These are phyloP conservation scores for Vesta saturnalis DNA, from an alignment of 2,888 invertebrate genomes.

Conservation along the genomic window DNA sequence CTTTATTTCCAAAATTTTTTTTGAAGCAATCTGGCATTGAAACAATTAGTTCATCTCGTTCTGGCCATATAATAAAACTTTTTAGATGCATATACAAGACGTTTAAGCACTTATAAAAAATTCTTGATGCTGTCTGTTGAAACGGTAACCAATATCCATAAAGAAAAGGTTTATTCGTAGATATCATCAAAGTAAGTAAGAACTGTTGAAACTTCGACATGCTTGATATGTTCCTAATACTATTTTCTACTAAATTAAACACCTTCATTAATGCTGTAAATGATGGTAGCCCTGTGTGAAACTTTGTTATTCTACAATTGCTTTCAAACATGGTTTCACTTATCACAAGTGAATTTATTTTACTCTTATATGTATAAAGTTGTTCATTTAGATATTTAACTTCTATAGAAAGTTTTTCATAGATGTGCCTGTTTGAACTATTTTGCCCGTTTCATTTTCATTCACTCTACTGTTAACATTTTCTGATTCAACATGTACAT, in stretches of 20 bases:
- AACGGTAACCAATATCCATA: too few species aligned
- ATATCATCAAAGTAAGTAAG: background rate
- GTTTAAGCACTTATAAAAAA: too few species aligned
- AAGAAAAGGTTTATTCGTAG: background rate
- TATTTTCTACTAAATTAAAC: background rate
- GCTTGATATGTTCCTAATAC: too few species aligned
- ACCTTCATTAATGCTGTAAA: slow-evolving; percentile 2
- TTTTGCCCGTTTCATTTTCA: background rate
- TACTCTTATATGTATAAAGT: slow-evolving; percentile 2
- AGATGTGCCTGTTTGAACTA: background rate
- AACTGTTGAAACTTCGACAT: slow-evolving; percentile 15
- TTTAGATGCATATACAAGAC: slow-evolving; percentile 2
- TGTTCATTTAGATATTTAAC: background rate
- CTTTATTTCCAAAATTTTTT: slow-evolving; percentile 11
- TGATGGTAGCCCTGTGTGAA: slow-evolving; percentile 8
- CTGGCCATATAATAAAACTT: slow-evolving; percentile 7
- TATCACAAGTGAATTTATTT: background rate
- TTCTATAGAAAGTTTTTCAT: background rate
- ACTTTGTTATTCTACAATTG: background rate
- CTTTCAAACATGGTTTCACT: background rate
- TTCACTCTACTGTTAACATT: background rate
- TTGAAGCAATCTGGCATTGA: slow-evolving; percentile 5
- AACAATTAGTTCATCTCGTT: background rate
- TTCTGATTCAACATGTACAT: background rate
- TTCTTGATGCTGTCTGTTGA: too few species aligned